These are phyloP conservation scores for Hydrozoanthus tunicans DNA, from an alignment of 64 coral and sea anemone genomes.

Conservation along the genomic window DNA sequence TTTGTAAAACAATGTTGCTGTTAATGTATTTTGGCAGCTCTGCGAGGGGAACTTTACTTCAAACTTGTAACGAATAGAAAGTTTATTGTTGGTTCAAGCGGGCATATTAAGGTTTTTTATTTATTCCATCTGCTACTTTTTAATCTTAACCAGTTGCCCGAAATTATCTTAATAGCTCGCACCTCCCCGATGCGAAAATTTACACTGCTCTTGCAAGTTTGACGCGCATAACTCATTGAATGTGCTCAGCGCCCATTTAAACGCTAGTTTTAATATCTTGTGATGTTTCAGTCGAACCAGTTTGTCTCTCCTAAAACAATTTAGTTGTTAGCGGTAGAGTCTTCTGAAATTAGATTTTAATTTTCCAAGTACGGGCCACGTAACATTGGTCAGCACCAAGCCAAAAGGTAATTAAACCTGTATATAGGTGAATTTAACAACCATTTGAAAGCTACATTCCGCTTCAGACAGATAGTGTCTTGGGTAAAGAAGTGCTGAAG, in stretches of 20 bases:
- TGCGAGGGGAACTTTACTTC: background rate
- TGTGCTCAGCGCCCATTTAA: conserved; percentile 18
- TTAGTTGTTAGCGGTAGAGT: conserved; percentile 28
- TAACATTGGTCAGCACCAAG: background rate
- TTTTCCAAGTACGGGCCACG: background rate
- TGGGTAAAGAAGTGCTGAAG: background rate
- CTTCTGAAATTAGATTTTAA: conserved; percentile 20
- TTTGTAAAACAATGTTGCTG: background rate
- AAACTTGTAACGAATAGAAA: background rate
- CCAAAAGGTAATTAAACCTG: conserved; percentile 39
- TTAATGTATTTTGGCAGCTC: background rate
- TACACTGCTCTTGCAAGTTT: conserved; percentile 10
- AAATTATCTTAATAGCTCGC: background rate
- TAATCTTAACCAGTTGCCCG: conserved; percentile 28
- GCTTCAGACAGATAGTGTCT: background rate
- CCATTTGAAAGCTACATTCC: background rate
- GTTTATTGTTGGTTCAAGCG: background rate
- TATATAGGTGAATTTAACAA: background rate
- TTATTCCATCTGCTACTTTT: conserved; percentile 48
- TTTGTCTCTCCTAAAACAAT: conserved; percentile 22
- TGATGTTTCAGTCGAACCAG: conserved; percentile 25
- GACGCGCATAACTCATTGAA: conserved; percentile 15
- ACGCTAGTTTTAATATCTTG: conserved; percentile 13
- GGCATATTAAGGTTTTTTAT: background rate
- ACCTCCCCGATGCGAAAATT: conserved; percentile 55